Evolutionary conservation across 23 tunicate species (phyloP).

Genomic region (Trididemnum clinides): DNA sequence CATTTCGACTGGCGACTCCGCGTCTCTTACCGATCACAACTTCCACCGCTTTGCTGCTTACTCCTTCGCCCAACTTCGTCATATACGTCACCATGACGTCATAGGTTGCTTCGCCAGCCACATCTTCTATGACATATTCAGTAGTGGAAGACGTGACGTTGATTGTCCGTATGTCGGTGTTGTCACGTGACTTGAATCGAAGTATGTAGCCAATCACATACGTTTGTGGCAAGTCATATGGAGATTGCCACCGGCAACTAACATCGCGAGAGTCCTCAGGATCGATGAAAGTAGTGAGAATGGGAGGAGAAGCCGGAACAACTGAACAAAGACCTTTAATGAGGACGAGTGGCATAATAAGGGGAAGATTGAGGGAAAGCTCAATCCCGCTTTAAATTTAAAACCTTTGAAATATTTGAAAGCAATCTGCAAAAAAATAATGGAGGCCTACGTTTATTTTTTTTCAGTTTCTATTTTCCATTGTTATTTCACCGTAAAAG

Average conservation of each 20-base stretch:
- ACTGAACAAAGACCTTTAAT: constrained; percentile 24
- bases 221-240: constrained; percentile 30
- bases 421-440: too few species aligned
- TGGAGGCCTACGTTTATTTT: too few species aligned
- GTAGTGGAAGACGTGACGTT: constrained; percentile 14
- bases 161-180: background rate
- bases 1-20: too few species aligned
- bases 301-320: constrained; percentile 27
- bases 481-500: too few species aligned
- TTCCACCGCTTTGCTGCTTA: constrained; percentile 41
- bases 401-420: too few species aligned
- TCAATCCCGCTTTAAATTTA: too few species aligned
- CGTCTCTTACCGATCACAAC: constrained; percentile 30
- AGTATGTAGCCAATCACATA: constrained; percentile 55
- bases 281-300: background rate
- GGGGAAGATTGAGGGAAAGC: too few species aligned
- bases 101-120: constrained; percentile 27
- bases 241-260: constrained; percentile 48
- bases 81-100: constrained; percentile 48
- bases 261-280: constrained; percentile 6
- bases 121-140: background rate
- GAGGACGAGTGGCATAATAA: too few species aligned
- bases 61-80: constrained; percentile 73
- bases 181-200: constrained; percentile 39
- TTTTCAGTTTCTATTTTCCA: too few species aligned